Evolutionary conservation across 1,140 invertebrate genomes (phyloP).

Genomic region (Drosophila melanica): DNA sequence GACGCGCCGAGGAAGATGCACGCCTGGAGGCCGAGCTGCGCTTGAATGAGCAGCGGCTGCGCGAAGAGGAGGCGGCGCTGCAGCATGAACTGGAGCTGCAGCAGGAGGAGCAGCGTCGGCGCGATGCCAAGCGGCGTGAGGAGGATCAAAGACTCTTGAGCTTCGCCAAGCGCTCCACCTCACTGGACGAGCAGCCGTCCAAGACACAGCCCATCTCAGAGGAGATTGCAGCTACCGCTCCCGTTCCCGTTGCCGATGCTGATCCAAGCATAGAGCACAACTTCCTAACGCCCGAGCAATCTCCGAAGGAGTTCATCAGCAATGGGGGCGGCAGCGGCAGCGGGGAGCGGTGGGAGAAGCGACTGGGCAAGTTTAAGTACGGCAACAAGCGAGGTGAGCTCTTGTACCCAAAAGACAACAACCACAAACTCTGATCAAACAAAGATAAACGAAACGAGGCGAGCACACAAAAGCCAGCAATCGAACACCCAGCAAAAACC

Average conservation of each 20-base stretch:
- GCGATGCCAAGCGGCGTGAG: constrained; percentile 67
- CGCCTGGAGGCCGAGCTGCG: constrained; percentile 63
- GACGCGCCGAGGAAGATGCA: constrained; percentile 59
- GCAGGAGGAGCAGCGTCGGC: constrained; percentile 58
- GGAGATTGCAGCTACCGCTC: not conserved
- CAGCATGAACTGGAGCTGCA: constrained; percentile 56
- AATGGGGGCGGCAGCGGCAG: constrained; percentile 31
- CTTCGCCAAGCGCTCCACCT: constrained; percentile 66
- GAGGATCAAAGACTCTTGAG: constrained; percentile 71
- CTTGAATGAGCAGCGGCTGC: constrained; percentile 66
- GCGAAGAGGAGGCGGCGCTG: constrained; percentile 61
- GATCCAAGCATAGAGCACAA: constrained; percentile 35
- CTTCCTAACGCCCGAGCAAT: constrained; percentile 68
- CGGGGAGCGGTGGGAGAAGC: constrained; percentile 72
- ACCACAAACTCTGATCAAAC: constrained; percentile 10
- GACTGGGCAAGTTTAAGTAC: constrained; percentile 85
- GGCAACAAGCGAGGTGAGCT: constrained; percentile 85
- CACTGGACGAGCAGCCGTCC: constrained; percentile 40
- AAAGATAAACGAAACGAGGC: not conserved
- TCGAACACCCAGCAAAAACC: not conserved
- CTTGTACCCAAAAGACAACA: constrained; percentile 55
- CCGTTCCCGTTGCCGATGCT: not conserved
- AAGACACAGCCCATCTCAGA: not conserved
- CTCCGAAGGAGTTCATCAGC: constrained; percentile 71
- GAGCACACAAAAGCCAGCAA: constrained; percentile 1